Evolutionary conservation across 2,888 invertebrate species (phyloP).

Genomic region (Eupithecia dodoneata): DNA sequence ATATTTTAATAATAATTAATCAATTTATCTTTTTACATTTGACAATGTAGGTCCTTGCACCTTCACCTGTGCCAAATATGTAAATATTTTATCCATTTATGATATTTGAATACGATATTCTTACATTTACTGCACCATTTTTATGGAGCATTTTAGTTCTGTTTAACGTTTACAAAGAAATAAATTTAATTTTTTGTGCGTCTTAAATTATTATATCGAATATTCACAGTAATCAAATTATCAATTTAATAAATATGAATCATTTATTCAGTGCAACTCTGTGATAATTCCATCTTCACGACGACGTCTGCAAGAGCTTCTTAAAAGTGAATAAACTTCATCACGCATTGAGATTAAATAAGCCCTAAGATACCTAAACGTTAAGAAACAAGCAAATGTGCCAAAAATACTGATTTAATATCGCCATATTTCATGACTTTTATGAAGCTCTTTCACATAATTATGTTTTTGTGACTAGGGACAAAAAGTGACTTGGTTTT

Average conservation of each 20-base stretch:
- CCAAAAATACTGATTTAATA: conserved; percentile 38
- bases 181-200: conserved; percentile 7
- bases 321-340: not conserved
- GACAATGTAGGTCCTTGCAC: conserved; percentile 66
- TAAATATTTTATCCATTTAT: conserved; percentile 68
- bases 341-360: conserved; percentile 17
- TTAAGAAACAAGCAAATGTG: conserved; percentile 41
- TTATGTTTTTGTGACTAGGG: conserved; percentile 18
- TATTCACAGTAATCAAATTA: not conserved
- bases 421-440: conserved; percentile 3
- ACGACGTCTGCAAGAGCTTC: conserved; percentile 44
- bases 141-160: conserved; percentile 12
- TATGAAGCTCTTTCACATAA: conserved; percentile 26
- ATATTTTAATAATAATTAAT: conserved; percentile 64
- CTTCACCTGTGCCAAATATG: conserved; percentile 80
- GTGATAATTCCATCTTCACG: conserved; percentile 41
- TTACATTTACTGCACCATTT: conserved; percentile 16
- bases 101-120: conserved; percentile 50
- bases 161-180: conserved; percentile 16
- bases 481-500: conserved; percentile 6
- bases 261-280: conserved; percentile 38
- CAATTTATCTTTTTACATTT: conserved; percentile 56
- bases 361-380: conserved; percentile 18
- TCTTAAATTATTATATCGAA: not conserved
- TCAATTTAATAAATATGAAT: not conserved